phyloP scores from a whole-genome alignment of 2,888 invertebrate species.

The Ectemnius continuus region DNA sequence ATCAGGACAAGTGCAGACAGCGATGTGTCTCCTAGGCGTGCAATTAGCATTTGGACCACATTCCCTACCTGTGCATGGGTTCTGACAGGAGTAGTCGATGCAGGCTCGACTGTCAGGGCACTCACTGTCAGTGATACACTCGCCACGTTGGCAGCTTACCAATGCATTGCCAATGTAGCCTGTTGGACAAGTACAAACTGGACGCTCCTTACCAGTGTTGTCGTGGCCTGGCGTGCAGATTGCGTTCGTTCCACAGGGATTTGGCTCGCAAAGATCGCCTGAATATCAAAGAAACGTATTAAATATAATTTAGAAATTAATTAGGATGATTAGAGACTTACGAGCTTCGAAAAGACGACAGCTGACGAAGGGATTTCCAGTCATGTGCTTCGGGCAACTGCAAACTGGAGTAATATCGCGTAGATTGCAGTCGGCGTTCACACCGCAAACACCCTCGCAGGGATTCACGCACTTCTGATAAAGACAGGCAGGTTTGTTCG shows the following conservation, averaged over 20 bases:
- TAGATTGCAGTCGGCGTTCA: constrained; percentile 88
- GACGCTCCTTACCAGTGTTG: constrained; percentile 88
- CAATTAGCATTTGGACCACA: constrained; percentile 89
- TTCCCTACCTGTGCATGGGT: constrained; percentile 86
- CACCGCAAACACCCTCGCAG: constrained; percentile 89
- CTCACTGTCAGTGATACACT: constrained; percentile 88
- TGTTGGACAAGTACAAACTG: constrained; percentile 90
- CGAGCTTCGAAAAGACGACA: constrained; percentile 90
- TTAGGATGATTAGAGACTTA: constrained; percentile 68
- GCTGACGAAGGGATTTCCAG: constrained; percentile 90
- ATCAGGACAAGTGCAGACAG: constrained; percentile 89
- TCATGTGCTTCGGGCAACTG: constrained; percentile 92
- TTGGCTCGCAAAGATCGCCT: constrained; percentile 91
- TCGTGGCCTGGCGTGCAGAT: constrained; percentile 91
- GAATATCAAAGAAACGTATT: constrained; percentile 26
- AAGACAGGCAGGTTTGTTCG: constrained; percentile 87
- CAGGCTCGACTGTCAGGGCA: constrained; percentile 88
- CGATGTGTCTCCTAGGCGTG: constrained; percentile 86
- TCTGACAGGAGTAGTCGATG: constrained; percentile 84
- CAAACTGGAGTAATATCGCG: constrained; percentile 90
- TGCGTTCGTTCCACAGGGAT: constrained; percentile 90
- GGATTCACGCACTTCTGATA: constrained; percentile 91
- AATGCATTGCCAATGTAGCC: constrained; percentile 90
- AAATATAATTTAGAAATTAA: too few species aligned
- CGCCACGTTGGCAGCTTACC: constrained; percentile 86